Percentiles rank a stretch among this genome's conserved stretches.
Evolutionary conservation across 2,888 invertebrate species (phyloP).

Genomic region (Temnothorax rugatulus): DNA sequence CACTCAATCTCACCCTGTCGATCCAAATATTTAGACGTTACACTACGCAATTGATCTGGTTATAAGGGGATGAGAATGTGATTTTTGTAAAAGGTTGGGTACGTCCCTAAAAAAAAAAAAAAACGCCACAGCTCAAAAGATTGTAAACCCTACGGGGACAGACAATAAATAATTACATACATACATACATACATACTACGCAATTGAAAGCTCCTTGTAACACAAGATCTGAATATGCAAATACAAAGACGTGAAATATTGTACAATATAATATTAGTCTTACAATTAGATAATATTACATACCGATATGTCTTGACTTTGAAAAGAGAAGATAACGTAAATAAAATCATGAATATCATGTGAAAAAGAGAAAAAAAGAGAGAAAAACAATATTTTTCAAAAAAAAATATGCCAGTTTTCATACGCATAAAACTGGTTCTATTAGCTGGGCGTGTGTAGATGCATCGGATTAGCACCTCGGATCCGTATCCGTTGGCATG

Average conservation of each 20-base stretch:
- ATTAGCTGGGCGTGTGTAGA: conserved; percentile 60
- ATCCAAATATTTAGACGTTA: neutral
- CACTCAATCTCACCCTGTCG: neutral
- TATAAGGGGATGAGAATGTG: too few relatives aligned
- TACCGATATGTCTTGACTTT: neutral
- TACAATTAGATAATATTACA: too few relatives aligned
- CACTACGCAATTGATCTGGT: neutral
- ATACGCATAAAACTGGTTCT: conserved; percentile 59
- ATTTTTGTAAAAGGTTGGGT: too few relatives aligned
- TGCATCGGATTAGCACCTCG: conserved; percentile 75
- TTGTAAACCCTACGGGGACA: too few relatives aligned
- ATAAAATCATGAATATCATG: neutral
- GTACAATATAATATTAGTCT: neutral
- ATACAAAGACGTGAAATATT: neutral
- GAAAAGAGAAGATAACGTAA: neutral
- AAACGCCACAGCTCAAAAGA: too few relatives aligned
- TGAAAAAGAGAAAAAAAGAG: neutral
- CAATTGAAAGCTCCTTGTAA: neutral
- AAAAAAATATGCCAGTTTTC: conserved; percentile 41
- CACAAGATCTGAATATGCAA: neutral
- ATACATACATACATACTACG: too few relatives aligned
- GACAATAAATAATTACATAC: too few relatives aligned
- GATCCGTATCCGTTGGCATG: conserved; percentile 67
- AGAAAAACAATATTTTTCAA: conserved; percentile 6
- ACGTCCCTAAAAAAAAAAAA: too few relatives aligned